phyloP scores from a whole-genome alignment of 2,888 invertebrate species.

The Epinotia ramella region DNA sequence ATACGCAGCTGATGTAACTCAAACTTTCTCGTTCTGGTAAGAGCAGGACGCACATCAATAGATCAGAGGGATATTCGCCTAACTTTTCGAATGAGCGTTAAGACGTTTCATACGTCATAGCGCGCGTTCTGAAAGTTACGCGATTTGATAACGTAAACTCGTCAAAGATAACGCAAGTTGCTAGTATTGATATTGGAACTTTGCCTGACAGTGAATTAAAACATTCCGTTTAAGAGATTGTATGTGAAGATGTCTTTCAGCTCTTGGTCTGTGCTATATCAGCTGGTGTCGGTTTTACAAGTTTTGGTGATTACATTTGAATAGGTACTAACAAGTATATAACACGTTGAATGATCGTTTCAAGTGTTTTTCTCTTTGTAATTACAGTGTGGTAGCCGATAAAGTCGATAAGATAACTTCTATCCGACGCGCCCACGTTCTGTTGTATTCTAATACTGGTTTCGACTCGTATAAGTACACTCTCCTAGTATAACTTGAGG shows the following conservation, averaged over 20 bases:
- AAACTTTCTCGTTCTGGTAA: no score
- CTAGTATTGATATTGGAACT: no score
- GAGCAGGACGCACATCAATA: no score
- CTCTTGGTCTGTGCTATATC: not conserved
- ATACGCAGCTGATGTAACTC: no score
- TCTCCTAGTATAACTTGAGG: not conserved
- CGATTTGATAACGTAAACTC: no score
- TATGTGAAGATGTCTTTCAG: not conserved
- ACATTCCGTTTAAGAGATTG: no score
- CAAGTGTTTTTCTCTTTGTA: conserved; percentile 59
- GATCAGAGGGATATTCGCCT: no score
- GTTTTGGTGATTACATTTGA: not conserved
- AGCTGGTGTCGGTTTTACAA: not conserved
- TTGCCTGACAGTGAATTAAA: no score
- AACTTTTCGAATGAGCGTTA: no score
- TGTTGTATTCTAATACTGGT: not conserved
- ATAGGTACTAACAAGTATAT: not conserved
- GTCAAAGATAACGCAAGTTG: no score
- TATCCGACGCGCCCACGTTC: conserved; percentile 29
- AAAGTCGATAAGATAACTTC: conserved; percentile 22
- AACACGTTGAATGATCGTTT: conserved; percentile 10
- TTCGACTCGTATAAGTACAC: not conserved
- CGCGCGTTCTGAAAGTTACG: no score
- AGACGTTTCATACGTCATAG: no score
- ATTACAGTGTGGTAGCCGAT: conserved; percentile 50